These are phyloP conservation scores for Pseudochirops corinnae DNA, from an alignment of 2,797 vertebrate genomes.

Conservation along the genomic window DNA sequence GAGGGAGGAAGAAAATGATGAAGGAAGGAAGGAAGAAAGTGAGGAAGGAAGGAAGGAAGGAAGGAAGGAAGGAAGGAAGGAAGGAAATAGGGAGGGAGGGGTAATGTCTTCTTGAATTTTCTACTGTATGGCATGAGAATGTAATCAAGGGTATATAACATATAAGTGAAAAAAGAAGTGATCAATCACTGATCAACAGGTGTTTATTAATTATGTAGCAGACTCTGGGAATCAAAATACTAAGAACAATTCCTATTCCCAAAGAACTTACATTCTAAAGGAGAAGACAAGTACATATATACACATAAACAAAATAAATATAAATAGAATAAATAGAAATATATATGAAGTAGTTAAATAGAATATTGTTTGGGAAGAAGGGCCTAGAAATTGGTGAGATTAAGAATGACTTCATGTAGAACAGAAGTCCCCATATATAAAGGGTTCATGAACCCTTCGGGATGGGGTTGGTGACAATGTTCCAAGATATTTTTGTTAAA, in stretches of 20 bases:
- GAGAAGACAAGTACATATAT: background rate
- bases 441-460: background rate
- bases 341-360: background rate
- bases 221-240: background rate
- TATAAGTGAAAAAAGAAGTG: background rate
- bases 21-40: background rate
- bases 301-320: background rate
- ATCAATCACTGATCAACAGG: background rate
- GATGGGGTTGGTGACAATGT: background rate
- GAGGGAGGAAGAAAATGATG: no score
- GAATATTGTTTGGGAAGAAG: background rate
- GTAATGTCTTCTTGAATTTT: background rate
- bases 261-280: background rate
- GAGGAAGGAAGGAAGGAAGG: no score
- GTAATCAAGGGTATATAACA: background rate
- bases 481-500: background rate
- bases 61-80: no score
- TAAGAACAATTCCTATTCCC: background rate
- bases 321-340: background rate
- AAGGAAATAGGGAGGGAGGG: background rate
- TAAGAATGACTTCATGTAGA: background rate
- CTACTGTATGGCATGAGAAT: background rate
- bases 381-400: background rate
- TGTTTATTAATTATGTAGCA: background rate
- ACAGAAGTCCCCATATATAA: background rate